Evolutionary conservation across 1,140 invertebrate genomes (phyloP), one percentile per base, ranked within the genome.

Genomic region (Drosophila pseudoananassae): DNA sequence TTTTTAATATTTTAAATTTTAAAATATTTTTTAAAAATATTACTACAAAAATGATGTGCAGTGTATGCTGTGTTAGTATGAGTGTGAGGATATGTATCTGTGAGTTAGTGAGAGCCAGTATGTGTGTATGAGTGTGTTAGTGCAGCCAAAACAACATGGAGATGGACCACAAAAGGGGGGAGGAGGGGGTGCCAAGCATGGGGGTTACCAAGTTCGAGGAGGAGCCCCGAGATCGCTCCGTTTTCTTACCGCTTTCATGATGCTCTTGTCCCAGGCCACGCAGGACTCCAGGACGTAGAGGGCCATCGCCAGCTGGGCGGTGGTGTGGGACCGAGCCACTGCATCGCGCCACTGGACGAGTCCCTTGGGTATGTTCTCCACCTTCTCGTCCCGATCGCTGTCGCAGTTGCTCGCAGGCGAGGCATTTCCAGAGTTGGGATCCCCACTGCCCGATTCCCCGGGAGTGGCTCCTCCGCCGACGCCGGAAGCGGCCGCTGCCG

Each of bases 181-280:
- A 23, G 5, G 25, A 27, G 25, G 6, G 47, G 47, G 23, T 27
- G 23, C 25, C 47, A 49, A 49, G 20, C 47, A 49, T 10, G 10
- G 33, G 49, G 12, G 10, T 14, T 53, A n/a, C 49, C 66, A 68
- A 64, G 14, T 14, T 43, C 15, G 14, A 14, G 40, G n/a, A 17
- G 38, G 12, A 40, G 38, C 4, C 5, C 38, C n/a, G 2, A 10
- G 9, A 9, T 33, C 31, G 23, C 33, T 36, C 33, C 33, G 33
- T 36, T 4, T 46, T 92, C 97, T 95, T 94, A 98, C 97, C 93
- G 98, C 98, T 95, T 99, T 98, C 98, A 99, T 99, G 85, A 99
- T 98, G 93, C 97, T 98, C 93, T 99, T 99, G 92, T 99, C 98
- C 98, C 98, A 99, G 23, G 98, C 97, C 79, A 99, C 97, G 83